phyloP scores from a whole-genome alignment of 2,888 invertebrate species.

The Euphydryas editha region DNA sequence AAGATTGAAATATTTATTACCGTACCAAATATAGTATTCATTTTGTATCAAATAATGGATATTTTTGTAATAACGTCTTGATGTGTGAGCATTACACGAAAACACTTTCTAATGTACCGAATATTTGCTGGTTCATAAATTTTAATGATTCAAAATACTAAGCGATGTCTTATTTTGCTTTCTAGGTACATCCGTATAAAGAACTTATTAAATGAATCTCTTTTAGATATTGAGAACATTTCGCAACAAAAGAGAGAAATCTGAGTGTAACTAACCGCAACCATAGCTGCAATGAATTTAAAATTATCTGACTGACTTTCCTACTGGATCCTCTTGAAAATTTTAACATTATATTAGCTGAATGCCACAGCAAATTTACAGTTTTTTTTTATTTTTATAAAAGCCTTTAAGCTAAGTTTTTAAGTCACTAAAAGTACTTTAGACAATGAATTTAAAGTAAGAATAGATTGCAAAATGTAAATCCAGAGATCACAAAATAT shows the following conservation, averaged over 20 bases:
- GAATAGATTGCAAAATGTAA: no score
- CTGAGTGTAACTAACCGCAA: slow-evolving; percentile 23
- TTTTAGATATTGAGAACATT: slow-evolving; percentile 21
- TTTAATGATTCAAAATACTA: slow-evolving; percentile 27
- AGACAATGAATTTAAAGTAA: no score
- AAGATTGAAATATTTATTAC: background rate
- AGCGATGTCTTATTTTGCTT: slow-evolving; percentile 13
- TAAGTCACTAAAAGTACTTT: no score
- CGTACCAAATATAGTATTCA: background rate
- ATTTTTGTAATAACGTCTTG: slow-evolving; percentile 12
- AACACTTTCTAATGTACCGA: slow-evolving; percentile 25
- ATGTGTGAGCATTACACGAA: slow-evolving; percentile 3
- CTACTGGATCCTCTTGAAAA: slow-evolving; percentile 29
- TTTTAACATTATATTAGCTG: slow-evolving; percentile 30
- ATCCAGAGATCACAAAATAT: no score
- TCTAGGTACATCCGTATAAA: slow-evolving; percentile 17
- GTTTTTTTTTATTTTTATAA: no score
- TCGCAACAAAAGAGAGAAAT: slow-evolving; percentile 29
- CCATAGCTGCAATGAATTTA: slow-evolving; percentile 13
- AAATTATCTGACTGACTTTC: slow-evolving; percentile 11
- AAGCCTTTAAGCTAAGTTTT: no score
- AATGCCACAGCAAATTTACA: no score
- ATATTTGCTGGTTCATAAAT: slow-evolving; percentile 27
- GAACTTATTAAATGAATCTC: slow-evolving; percentile 18
- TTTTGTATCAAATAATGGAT: slow-evolving; percentile 4